Percentiles rank a stretch among this genome's conserved stretches.
phyloP scores from a whole-genome alignment of 1,140 invertebrate species.

The Helicoverpa armigera region DNA sequence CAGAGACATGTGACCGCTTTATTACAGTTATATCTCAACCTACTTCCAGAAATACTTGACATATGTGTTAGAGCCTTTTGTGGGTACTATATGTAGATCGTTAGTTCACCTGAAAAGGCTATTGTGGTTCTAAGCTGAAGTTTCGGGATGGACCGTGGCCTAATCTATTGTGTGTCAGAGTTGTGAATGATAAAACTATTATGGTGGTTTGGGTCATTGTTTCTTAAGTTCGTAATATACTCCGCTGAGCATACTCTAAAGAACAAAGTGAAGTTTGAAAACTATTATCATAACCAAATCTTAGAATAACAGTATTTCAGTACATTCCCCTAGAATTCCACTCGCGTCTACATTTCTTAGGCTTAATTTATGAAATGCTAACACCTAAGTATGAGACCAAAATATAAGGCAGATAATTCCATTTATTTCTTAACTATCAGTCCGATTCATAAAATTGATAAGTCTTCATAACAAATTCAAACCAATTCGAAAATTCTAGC shows the following conservation, averaged over 20 bases:
- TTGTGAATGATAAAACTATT: background rate
- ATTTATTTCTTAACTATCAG: background rate
- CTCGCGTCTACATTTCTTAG: too few species aligned
- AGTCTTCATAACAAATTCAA: background rate
- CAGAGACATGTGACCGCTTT: slow-evolving; percentile 6
- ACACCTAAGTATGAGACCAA: too few species aligned
- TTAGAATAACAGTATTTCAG: too few species aligned
- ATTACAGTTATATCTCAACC: slow-evolving; percentile 3
- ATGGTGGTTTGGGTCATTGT: background rate
- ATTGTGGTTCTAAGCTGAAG: background rate
- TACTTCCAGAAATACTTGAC: slow-evolving; percentile 26
- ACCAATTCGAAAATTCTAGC: background rate
- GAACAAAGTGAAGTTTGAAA: too few species aligned
- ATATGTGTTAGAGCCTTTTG: slow-evolving; percentile 11
- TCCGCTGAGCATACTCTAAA: too few species aligned
- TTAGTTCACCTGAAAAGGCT: slow-evolving; percentile 9
- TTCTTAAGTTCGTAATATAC: too few species aligned
- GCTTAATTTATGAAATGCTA: too few species aligned
- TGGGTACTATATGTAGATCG: background rate
- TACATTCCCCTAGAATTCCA: too few species aligned
- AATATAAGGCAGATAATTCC: too few species aligned
- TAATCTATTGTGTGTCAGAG: background rate
- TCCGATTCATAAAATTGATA: background rate
- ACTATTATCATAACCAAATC: too few species aligned
- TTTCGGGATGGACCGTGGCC: background rate